These are phyloP conservation scores for Manis pentadactyla DNA, from an alignment of 2,797 vertebrate species.

Conservation along the genomic window DNA sequence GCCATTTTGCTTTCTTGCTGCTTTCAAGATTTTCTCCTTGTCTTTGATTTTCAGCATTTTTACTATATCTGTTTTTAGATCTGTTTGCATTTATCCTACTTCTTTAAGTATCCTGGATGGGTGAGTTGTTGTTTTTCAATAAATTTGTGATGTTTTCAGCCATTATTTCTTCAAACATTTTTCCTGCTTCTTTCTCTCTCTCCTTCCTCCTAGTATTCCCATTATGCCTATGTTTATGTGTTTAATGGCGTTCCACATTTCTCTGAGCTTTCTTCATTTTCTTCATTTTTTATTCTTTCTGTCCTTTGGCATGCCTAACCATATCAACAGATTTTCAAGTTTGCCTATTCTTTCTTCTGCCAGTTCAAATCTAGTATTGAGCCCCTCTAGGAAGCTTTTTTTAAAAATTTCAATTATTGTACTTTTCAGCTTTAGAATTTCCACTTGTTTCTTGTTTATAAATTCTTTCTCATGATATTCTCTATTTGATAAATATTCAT, in stretches of 20 bases:
- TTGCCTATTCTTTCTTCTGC: background rate
- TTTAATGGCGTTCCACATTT: background rate
- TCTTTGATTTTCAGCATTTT: background rate
- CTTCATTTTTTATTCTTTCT: background rate
- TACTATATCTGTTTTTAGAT: background rate
- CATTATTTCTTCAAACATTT: background rate
- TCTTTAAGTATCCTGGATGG: background rate
- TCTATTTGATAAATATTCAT: background rate
- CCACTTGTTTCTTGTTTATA: background rate
- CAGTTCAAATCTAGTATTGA: background rate
- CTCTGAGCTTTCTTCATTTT: background rate
- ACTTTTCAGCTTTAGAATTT: background rate
- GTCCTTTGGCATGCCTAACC: background rate
- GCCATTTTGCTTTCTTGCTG: background rate
- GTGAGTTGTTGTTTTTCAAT: background rate
- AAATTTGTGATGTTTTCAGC: background rate
- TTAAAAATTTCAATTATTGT: background rate
- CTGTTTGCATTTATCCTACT: background rate
- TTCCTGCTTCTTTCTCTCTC: background rate
- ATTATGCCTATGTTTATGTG: too few relatives aligned
- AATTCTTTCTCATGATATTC: background rate
- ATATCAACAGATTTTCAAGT: background rate
- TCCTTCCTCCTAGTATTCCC: background rate
- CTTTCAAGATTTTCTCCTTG: background rate
- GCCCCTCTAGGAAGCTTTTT: background rate